Base-by-base conservation (phyloP, 2,888 invertebrate species). In the Serripes groenlandicus region DNA sequence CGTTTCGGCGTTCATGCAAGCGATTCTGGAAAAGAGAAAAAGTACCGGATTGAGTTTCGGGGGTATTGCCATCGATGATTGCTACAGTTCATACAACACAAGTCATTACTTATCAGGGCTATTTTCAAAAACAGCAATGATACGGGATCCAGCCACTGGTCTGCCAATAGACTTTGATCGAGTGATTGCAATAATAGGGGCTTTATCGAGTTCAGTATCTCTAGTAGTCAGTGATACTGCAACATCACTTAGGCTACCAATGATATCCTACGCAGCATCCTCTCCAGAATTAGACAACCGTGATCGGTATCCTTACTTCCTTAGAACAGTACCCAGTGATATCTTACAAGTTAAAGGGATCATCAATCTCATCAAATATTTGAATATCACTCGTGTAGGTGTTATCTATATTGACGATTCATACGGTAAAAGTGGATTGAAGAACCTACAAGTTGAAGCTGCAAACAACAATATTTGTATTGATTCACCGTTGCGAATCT, bases 101-200 rank as follows among this genome's bases (percentile, higher is more conserved):
- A 84, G 75, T n/a, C 37, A 73, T 23, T 75, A 85, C 21, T 74
- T 90, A 2, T 68, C 83, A 3, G 80, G 86, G 26, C 64, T 90
- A 15, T 87, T 91, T 28, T 81, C 86, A 42, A 87, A 88, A 71
- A 76, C 54, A 26, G 75, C 64, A 9, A 74, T 68, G 0, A 30
- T 91, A 28, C 69, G 0, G 4, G 90, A 90, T 68, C 80, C 72
- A 4, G 7, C 2, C 0, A 80, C 86, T 0, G 75, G 78, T 18
- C 30, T 37, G 26, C 56, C 49, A 1, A 88, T 91, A 30, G 78
- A 89, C 56, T 83, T 88, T 62, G 77, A 81, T 30, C 85, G 85
- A 34, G 87, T 91, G 0, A 75, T 90, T 34, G 95, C 96, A 3
- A 95, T 96, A 9, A 94, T 96, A 64, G 96, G 96, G 1, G 95